Percentiles rank a stretch among this genome's conserved stretches.
Conservation (phyloP, 2,113 vertebrate genomes). For the Gorsachius goisagi region DNA sequence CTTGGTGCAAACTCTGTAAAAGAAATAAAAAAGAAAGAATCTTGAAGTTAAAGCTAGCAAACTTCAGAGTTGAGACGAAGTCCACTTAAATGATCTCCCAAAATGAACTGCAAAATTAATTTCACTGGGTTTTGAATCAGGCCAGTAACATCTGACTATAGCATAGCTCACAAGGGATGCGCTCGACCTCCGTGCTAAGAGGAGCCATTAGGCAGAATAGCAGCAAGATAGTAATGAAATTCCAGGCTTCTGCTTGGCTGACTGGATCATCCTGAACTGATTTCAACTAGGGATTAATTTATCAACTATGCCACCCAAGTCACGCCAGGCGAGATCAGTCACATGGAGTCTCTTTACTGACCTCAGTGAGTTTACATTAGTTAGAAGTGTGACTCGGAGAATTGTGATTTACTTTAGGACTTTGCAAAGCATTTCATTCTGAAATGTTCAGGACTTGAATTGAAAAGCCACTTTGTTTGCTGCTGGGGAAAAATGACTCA, state of each 20-base stretch:
- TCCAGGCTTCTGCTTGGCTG: neutral
- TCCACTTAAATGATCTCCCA: neutral
- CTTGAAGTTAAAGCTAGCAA: neutral
- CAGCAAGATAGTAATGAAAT: neutral
- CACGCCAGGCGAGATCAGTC: neutral
- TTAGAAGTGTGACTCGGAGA: neutral
- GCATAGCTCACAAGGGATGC: neutral
- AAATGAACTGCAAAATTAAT: neutral
- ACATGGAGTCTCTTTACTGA: neutral
- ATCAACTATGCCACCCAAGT: neutral
- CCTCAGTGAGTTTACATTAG: neutral
- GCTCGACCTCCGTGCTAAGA: neutral
- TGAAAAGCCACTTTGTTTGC: slow-evolving; percentile 58
- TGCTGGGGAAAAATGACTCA: slow-evolving; percentile 59
- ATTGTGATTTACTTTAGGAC: neutral
- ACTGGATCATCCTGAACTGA: neutral
- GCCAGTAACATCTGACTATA: neutral
- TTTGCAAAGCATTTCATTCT: slow-evolving; percentile 28
- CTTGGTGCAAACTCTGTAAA: neutral
- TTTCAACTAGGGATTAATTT: neutral
- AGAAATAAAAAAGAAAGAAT: neutral
- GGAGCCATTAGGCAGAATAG: neutral
- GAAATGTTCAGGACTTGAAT: slow-evolving; percentile 13
- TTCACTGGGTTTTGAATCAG: neutral
- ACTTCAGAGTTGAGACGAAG: neutral